Percentiles rank a stretch among this genome's conserved stretches.
Evolutionary conservation across 53 echinoderm and acorn worm genomes (phyloP).

Genomic region (Arbacia lixula): DNA sequence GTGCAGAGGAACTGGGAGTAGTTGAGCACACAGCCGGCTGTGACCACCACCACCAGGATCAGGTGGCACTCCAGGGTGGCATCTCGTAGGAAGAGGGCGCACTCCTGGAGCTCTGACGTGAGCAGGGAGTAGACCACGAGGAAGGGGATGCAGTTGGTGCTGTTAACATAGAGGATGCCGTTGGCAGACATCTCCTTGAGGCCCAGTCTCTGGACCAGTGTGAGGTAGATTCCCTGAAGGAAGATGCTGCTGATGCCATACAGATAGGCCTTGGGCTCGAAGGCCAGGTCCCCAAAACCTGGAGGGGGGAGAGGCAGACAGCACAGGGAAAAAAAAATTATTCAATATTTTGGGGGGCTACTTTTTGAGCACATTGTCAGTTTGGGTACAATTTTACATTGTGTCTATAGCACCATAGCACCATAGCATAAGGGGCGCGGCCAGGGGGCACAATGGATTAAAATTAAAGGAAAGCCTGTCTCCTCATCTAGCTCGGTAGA

Average conservation of each 20-base stretch:
- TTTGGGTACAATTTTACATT: no score
- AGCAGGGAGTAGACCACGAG: constrained; percentile 44
- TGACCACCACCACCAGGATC: constrained; percentile 58
- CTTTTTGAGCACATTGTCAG: no score
- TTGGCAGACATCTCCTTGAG: constrained; percentile 65
- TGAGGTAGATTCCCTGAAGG: constrained; percentile 82
- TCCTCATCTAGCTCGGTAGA: no score
- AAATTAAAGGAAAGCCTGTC: no score
- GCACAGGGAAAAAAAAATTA: no score
- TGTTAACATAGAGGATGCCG: constrained; percentile 80
- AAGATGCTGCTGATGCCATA: constrained; percentile 78
- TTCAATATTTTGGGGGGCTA: no score
- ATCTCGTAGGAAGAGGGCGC: constrained; percentile 20
- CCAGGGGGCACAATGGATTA: no score
- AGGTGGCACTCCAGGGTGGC: constrained; percentile 32
- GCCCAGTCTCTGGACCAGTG: constrained; percentile 71
- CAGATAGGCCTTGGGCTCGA: constrained; percentile 69
- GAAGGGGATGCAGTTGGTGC: constrained; percentile 78
- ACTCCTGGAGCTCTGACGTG: constrained; percentile 57
- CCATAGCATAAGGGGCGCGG: no score
- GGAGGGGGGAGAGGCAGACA: neutral
- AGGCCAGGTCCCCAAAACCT: constrained; percentile 85
- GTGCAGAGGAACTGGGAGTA: constrained; percentile 90
- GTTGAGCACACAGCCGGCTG: constrained; percentile 79
- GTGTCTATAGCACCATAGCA: no score